A percentile compares a stretch with the other conserved stretches of the same genome.
These are phyloP conservation scores for Monochamus saltuarius DNA, from an alignment of 1,140 invertebrate genomes.

Conservation along the genomic window DNA sequence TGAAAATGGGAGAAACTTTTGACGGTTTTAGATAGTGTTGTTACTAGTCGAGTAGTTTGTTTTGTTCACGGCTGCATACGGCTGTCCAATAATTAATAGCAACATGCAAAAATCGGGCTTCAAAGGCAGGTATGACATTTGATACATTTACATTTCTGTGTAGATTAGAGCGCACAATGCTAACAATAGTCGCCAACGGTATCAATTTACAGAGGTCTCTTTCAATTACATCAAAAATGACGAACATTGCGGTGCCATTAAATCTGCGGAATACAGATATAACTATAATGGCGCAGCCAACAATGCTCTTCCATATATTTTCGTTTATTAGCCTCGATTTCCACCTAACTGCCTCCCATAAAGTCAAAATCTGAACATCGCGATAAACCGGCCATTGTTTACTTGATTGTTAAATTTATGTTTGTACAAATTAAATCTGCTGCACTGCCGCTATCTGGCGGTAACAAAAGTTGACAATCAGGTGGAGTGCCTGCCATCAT, in stretches of 20 bases:
- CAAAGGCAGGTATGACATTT: too few species aligned
- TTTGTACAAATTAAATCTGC: conserved; percentile 54
- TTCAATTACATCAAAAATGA: conserved; percentile 41
- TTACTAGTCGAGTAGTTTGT: too few species aligned
- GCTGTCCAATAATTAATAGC: too few species aligned
- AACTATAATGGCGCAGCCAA: conserved; percentile 40
- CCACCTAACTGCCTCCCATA: conserved; percentile 48
- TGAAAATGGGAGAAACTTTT: too few species aligned
- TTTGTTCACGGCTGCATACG: too few species aligned
- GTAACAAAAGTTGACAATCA: conserved; percentile 50
- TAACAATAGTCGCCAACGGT: conserved; percentile 34
- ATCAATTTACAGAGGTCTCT: conserved; percentile 39
- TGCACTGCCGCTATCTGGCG: conserved; percentile 44
- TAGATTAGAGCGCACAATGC: not conserved
- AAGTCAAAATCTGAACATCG: conserved; percentile 53
- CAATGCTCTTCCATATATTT: conserved; percentile 48
- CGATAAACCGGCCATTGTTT: conserved; percentile 53
- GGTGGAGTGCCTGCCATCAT: conserved; percentile 26
- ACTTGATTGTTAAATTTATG: conserved; percentile 54
- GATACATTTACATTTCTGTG: too few species aligned
- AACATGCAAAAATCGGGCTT: too few species aligned
- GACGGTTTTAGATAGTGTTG: too few species aligned
- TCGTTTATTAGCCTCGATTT: conserved; percentile 51
- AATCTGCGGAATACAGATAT: conserved; percentile 45
- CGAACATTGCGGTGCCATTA: conserved; percentile 41